A percentile compares a stretch with the other conserved stretches of the same genome.
phyloP scores from a whole-genome alignment of 30 jellyfish, hydroid and myxozoan genomes.

The Aurelia sp. region DNA sequence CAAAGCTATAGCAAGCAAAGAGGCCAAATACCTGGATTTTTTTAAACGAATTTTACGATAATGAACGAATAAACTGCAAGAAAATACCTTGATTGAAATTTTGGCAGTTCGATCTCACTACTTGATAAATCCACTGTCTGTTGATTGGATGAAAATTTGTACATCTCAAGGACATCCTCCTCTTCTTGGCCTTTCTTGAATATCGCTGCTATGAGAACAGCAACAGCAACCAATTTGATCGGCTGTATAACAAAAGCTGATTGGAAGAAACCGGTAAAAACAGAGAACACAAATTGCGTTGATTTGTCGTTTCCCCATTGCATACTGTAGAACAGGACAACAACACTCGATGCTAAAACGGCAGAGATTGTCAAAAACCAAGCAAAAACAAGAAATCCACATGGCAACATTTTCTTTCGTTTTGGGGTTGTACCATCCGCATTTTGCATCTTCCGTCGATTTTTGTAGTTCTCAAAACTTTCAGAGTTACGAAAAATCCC shows the following conservation, averaged over 20 bases:
- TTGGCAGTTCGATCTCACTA: slow-evolving; percentile 11
- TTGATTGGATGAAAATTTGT: slow-evolving; percentile 31
- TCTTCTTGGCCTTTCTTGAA: slow-evolving; percentile 56
- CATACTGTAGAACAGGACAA: slow-evolving; percentile 83
- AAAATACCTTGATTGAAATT: slow-evolving; percentile 25
- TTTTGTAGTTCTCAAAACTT: slow-evolving; percentile 26
- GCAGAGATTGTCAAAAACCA: slow-evolving; percentile 60
- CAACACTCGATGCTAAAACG: slow-evolving; percentile 35
- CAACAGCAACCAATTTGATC: slow-evolving; percentile 58
- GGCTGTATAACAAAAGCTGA: slow-evolving; percentile 81
- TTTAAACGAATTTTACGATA: too few species aligned
- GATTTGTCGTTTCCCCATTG: slow-evolving; percentile 89
- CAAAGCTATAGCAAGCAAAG: too few species aligned
- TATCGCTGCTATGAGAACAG: slow-evolving; percentile 68
- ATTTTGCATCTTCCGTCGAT: not conserved
- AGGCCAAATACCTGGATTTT: too few species aligned
- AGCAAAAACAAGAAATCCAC: slow-evolving; percentile 45
- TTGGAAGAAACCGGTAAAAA: slow-evolving; percentile 73
- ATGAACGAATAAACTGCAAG: too few species aligned
- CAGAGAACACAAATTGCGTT: slow-evolving; percentile 65
- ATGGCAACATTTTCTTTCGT: slow-evolving; percentile 36
- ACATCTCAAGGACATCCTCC: slow-evolving; percentile 50
- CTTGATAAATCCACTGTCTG: slow-evolving; percentile 30
- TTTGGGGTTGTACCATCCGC: slow-evolving; percentile 7
- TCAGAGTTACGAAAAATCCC: slow-evolving; percentile 65